phyloP scores from a whole-genome alignment of 2,113 vertebrate genomes.

The Oryzias curvinotus region DNA sequence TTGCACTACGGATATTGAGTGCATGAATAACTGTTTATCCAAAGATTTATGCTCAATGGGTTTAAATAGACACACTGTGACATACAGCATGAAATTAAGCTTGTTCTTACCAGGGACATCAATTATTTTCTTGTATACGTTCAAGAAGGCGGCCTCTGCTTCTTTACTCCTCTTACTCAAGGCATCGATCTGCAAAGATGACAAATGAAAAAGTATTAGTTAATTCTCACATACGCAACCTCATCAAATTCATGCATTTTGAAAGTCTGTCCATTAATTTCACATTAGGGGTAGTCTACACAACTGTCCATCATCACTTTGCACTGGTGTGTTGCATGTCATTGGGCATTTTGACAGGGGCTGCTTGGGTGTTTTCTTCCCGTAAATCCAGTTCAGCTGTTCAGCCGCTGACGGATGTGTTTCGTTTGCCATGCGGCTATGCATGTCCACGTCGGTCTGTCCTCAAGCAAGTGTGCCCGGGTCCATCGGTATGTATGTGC shows the following conservation, averaged over 20 bases:
- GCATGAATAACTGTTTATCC: constrained; percentile 20
- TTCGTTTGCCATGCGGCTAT: constrained; percentile 53
- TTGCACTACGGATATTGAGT: constrained; percentile 36
- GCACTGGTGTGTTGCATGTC: constrained; percentile 44
- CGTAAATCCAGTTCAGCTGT: constrained; percentile 71
- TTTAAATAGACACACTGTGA: constrained; percentile 16
- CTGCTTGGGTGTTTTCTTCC: constrained; percentile 67
- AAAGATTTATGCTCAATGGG: not conserved
- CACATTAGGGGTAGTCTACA: constrained; percentile 41
- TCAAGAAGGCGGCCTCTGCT: constrained; percentile 98
- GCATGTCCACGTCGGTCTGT: constrained; percentile 47
- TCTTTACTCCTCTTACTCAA: constrained; percentile 99
- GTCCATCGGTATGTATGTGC: constrained; percentile 27
- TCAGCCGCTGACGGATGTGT: constrained; percentile 65
- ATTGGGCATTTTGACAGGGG: constrained; percentile 49
- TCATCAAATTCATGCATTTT: constrained; percentile 22
- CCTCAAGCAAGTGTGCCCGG: constrained; percentile 48
- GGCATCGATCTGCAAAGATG: constrained; percentile 87
- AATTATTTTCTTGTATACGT: constrained; percentile 98
- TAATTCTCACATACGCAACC: constrained; percentile 20
- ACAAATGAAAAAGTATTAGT: constrained; percentile 4
- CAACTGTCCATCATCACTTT: constrained; percentile 55
- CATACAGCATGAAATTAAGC: not conserved
- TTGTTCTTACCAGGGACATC: constrained; percentile 93
- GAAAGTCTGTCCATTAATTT: constrained; percentile 47